phyloP scores from a whole-genome alignment of 1,140 invertebrate genomes.

The Neelides sp. region DNA sequence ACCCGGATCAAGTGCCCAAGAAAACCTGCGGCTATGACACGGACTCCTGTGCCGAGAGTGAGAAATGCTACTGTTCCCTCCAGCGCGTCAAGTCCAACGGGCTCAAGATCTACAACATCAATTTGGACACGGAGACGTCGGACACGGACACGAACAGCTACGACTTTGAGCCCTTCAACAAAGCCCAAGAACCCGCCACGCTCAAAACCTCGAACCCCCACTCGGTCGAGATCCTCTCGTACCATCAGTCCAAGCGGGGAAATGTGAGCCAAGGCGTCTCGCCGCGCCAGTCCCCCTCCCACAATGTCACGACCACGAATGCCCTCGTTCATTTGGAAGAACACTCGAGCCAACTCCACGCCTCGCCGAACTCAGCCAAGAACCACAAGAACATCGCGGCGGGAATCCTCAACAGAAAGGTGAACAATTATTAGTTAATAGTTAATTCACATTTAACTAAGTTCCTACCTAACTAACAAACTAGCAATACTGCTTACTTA shows the following conservation, averaged over 20 bases:
- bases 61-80: constrained; percentile 67
- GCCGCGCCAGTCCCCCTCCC: constrained; percentile 3
- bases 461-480: too few species aligned
- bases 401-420: too few species aligned
- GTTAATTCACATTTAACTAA: too few species aligned
- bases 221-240: constrained; percentile 26
- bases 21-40: constrained; percentile 61
- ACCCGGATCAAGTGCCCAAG: constrained; percentile 12
- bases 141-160: constrained; percentile 32
- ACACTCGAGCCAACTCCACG: background rate
- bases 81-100: constrained; percentile 34
- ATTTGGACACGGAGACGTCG: constrained; percentile 34
- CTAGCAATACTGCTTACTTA: too few species aligned
- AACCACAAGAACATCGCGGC: too few species aligned
- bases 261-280: too few species aligned
- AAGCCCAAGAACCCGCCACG: constrained; percentile 1
- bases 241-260: constrained; percentile 20
- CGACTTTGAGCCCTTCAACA: constrained; percentile 25
- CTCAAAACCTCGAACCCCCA: constrained; percentile 2
- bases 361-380: background rate
- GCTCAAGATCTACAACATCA: constrained; percentile 35
- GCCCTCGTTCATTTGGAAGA: constrained; percentile 18
- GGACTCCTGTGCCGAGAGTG: constrained; percentile 71
- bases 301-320: constrained; percentile 16
- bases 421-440: too few species aligned